Conservation (phyloP, 2,797 vertebrate species). For the Simalia tracyae region DNA sequence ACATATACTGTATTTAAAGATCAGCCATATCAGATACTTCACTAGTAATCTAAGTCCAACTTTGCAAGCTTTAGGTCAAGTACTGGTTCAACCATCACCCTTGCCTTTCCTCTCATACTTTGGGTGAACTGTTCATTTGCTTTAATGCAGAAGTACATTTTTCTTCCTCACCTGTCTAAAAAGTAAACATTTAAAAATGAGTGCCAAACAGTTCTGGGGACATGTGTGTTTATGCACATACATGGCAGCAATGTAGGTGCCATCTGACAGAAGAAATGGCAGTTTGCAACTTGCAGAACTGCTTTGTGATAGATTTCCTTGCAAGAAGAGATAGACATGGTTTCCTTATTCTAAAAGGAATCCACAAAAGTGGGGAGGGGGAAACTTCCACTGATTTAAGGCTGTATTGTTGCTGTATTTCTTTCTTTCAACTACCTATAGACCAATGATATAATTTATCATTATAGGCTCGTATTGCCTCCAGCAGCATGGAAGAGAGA, state of each 20-base stretch:
- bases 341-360: background rate
- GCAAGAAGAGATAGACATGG: background rate
- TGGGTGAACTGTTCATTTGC: background rate
- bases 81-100: background rate
- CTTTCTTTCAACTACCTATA: background rate
- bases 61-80: background rate
- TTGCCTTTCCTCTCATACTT: background rate
- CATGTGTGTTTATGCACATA: background rate
- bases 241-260: background rate
- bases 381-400: background rate
- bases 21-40: background rate
- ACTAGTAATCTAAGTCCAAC: background rate
- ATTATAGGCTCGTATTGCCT: background rate
- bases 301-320: background rate
- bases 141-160: background rate
- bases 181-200: background rate
- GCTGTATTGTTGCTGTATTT: background rate
- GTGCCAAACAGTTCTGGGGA: background rate
- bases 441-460: background rate
- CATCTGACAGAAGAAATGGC: background rate
- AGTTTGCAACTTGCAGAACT: background rate
- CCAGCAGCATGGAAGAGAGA: conserved; percentile 10
- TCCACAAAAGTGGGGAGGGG: background rate
- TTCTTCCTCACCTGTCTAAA: background rate
- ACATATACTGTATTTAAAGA: background rate